Percentiles rank a stretch among this genome's conserved stretches.
Conservation (phyloP, 2,113 vertebrate genomes). For the Perccottus glenii region DNA sequence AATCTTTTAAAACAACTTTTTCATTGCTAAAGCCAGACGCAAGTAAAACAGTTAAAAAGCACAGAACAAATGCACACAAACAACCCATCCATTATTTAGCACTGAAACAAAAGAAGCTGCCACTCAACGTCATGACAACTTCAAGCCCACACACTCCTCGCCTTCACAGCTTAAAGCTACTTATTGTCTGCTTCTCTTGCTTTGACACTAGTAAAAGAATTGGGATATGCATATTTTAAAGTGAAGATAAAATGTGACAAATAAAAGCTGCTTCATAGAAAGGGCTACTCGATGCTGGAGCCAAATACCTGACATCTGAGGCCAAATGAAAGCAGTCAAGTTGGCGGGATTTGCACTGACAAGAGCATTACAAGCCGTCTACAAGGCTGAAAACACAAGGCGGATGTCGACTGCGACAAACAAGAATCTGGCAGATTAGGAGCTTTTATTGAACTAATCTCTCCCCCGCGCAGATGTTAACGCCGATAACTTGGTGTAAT, state of each 20-base stretch:
- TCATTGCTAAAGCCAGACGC: not conserved
- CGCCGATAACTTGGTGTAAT: slow-evolving; percentile 58
- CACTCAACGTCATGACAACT: slow-evolving; percentile 32
- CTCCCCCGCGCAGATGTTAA: slow-evolving; percentile 34
- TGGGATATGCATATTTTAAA: not conserved
- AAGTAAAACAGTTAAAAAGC: not conserved
- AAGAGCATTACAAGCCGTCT: slow-evolving; percentile 36
- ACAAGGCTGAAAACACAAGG: slow-evolving; percentile 25
- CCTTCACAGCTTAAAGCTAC: slow-evolving; percentile 20
- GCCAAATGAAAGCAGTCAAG: not conserved
- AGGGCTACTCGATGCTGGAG: not conserved
- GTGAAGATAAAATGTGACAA: not conserved
- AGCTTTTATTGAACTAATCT: slow-evolving; percentile 59
- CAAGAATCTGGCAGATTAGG: slow-evolving; percentile 44
- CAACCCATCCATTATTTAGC: slow-evolving; percentile 27
- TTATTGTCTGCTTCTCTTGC: not conserved
- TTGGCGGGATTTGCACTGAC: slow-evolving; percentile 22
- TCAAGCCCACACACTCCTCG: slow-evolving; percentile 41
- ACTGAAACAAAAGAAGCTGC: slow-evolving; percentile 40
- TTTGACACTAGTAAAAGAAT: not conserved
- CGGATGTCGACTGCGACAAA: slow-evolving; percentile 42
- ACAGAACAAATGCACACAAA: slow-evolving; percentile 15
- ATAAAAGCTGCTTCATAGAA: not conserved
- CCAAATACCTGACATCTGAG: not conserved
- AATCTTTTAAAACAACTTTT: not conserved